phyloP scores from a whole-genome alignment of 2,113 vertebrate genomes.

The Anhinga rufa region DNA sequence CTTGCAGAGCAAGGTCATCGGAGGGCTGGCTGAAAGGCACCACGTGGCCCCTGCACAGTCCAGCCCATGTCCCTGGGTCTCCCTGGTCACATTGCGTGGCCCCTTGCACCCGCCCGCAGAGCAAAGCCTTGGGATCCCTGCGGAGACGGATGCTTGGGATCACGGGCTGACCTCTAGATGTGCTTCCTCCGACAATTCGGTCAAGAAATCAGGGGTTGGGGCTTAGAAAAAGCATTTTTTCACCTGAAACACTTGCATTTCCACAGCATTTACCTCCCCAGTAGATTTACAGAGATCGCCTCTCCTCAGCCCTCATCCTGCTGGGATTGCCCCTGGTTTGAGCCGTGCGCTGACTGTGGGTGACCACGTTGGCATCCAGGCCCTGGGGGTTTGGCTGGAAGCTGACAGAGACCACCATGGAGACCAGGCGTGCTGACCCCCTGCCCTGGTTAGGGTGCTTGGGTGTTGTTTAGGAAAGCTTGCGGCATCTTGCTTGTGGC shows the following conservation, averaged over 20 bases:
- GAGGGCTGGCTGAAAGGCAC: background rate
- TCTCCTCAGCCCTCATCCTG: background rate
- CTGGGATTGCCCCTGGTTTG: background rate
- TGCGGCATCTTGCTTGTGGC: background rate
- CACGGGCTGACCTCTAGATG: background rate
- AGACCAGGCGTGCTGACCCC: background rate
- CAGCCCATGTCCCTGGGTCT: accelerated
- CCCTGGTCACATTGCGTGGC: accelerated
- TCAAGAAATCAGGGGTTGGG: background rate
- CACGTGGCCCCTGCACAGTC: background rate
- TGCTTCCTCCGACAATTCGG: background rate
- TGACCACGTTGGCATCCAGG: background rate
- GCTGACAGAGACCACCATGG: too few species aligned
- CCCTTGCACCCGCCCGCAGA: accelerated
- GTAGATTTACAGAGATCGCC: background rate
- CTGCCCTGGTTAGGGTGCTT: background rate
- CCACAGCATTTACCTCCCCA: accelerated
- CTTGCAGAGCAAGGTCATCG: too few species aligned
- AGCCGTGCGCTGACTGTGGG: accelerated
- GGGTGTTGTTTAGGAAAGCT: background rate
- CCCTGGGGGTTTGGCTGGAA: background rate
- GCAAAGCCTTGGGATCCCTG: background rate
- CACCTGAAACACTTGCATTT: background rate
- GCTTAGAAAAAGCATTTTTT: accelerated
- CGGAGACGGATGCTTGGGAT: accelerated